phyloP scores from a whole-genome alignment of 2,888 invertebrate species.

The Nephrotoma guestfalica region DNA sequence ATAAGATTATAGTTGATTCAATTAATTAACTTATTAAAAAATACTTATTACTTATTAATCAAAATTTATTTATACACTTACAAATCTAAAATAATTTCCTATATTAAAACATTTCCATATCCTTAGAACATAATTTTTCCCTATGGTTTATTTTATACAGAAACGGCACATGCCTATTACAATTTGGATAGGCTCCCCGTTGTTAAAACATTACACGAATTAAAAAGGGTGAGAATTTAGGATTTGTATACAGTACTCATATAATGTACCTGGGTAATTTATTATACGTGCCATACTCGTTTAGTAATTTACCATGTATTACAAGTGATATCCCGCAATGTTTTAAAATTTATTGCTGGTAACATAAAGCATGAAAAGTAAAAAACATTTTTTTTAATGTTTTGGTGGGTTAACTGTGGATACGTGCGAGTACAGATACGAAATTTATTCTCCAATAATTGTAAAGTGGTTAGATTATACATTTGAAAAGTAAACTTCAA shows the following conservation, averaged over 20 bases:
- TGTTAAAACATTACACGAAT: background rate
- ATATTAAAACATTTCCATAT: background rate
- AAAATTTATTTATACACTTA: background rate
- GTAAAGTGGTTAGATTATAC: too few species aligned
- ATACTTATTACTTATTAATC: background rate
- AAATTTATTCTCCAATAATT: background rate
- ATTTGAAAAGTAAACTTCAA: too few species aligned
- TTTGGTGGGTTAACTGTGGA: background rate
- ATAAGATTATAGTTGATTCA: background rate
- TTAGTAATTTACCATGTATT: background rate
- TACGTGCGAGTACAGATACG: background rate
- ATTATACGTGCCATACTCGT: background rate
- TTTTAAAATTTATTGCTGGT: background rate
- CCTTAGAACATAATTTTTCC: background rate
- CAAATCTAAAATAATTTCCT: background rate
- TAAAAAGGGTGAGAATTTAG: background rate
- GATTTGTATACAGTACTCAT: background rate
- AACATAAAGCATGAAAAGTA: background rate
- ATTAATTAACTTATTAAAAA: background rate
- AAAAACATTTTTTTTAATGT: background rate
- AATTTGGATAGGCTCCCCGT: background rate
- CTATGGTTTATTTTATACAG: background rate
- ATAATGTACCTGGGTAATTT: background rate
- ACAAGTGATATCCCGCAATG: background rate
- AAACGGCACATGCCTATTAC: background rate